phyloP scores from a whole-genome alignment of 2,888 invertebrate species.

The Pecten maximus region DNA sequence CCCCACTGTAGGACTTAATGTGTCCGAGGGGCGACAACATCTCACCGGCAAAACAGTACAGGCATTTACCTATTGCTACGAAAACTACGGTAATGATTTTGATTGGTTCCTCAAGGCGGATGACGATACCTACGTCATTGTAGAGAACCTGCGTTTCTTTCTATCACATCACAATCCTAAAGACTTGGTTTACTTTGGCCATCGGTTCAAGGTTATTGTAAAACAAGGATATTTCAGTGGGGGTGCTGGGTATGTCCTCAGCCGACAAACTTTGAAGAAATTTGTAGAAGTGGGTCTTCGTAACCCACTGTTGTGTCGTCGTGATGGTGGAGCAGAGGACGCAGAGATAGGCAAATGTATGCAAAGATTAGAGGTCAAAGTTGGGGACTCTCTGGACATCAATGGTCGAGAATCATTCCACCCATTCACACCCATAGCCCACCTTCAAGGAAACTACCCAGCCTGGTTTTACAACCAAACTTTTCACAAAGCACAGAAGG shows the following conservation, averaged over 20 bases:
- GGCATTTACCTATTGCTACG: constrained; percentile 93
- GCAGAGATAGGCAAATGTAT: constrained; percentile 78
- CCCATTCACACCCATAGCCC: constrained; percentile 75
- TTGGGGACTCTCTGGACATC: constrained; percentile 71
- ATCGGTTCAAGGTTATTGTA: constrained; percentile 73
- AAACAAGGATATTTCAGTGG: constrained; percentile 83
- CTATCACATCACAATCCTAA: constrained; percentile 86
- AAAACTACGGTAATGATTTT: constrained; percentile 90
- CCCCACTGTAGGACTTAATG: constrained; percentile 89
- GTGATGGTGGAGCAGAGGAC: constrained; percentile 77
- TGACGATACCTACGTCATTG: constrained; percentile 97
- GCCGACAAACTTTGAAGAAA: constrained; percentile 88
- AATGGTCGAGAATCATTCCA: constrained; percentile 76
- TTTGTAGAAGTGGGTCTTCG: constrained; percentile 86
- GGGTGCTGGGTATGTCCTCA: constrained; percentile 92
- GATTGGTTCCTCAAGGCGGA: constrained; percentile 99
- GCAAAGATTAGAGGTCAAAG: constrained; percentile 73
- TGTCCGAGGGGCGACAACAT: constrained; percentile 93
- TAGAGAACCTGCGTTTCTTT: constrained; percentile 91
- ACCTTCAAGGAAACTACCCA: constrained; percentile 73
- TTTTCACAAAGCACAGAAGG: constrained; percentile 68
- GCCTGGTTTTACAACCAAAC: constrained; percentile 74
- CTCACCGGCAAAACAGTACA: constrained; percentile 98
- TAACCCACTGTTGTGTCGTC: constrained; percentile 54
- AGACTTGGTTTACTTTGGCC: constrained; percentile 91